Evolutionary conservation across 2,113 vertebrate genomes (phyloP).

Genomic region (Thryonomys swinderianus): DNA sequence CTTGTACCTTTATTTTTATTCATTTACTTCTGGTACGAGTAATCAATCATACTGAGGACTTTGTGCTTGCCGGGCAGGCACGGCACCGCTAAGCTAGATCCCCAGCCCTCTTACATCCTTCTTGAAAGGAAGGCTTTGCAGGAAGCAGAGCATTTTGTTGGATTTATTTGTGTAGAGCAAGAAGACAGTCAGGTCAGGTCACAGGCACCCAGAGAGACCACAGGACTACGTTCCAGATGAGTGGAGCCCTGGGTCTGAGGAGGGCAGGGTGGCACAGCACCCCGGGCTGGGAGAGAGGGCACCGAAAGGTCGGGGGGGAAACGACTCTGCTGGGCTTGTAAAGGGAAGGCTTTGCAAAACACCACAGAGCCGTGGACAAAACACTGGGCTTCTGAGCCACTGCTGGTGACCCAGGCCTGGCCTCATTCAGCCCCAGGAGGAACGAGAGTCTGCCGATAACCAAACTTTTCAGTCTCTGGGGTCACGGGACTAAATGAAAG

Average conservation of each 20-base stretch:
- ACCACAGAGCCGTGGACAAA: background rate
- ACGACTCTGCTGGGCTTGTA: too few relatives aligned
- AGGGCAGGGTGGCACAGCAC: background rate
- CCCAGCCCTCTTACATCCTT: too few relatives aligned
- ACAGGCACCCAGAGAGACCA: background rate
- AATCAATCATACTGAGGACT: too few relatives aligned
- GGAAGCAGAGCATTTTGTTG: background rate
- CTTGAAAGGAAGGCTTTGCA: background rate
- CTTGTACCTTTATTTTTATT: background rate
- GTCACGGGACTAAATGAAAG: background rate
- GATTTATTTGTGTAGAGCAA: background rate
- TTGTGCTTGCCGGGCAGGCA: too few relatives aligned
- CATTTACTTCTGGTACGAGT: too few relatives aligned
- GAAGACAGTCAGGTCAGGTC: background rate
- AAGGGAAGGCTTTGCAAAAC: background rate
- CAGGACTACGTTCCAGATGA: background rate
- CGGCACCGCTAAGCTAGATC: too few relatives aligned
- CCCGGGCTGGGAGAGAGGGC: background rate
- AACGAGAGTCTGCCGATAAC: background rate
- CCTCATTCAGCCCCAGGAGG: background rate
- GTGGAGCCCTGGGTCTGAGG: background rate
- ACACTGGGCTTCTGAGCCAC: background rate
- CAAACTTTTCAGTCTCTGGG: background rate
- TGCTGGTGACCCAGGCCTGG: background rate
- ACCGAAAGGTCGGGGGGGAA: background rate